Conservation (phyloP, 1,140 invertebrate species). For the Leptinotarsa lineolata region DNA sequence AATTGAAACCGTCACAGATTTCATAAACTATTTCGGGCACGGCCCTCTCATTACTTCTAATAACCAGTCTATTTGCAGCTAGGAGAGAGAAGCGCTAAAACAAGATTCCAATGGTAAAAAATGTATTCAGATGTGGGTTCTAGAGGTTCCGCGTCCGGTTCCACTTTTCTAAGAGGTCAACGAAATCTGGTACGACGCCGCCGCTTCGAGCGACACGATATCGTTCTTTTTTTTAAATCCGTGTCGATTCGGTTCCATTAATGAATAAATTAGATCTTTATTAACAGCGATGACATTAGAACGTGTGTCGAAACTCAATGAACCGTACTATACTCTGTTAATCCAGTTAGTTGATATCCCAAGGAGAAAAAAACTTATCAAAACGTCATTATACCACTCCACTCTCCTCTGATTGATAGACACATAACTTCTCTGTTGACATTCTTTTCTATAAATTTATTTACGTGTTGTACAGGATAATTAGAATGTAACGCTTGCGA, state of each 20-base stretch:
- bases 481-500: no score
- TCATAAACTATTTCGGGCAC: not conserved
- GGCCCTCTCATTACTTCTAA: not conserved
- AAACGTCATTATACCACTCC: no score
- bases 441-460: no score
- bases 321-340: no score
- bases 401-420: no score
- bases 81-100: not conserved
- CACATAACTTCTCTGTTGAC: no score
- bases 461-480: no score
- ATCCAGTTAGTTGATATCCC: no score
- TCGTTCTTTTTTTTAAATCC: not conserved
- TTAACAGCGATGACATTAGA: no score
- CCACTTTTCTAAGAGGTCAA: not conserved
- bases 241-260: not conserved
- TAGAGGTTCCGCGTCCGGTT: not conserved
- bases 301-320: no score
- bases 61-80: not conserved
- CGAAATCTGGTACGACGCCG: not conserved
- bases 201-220: not conserved
- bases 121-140: not conserved
- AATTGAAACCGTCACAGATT: not conserved
- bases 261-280: no score
- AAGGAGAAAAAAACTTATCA: no score
- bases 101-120: not conserved